Conservation (phyloP, 2,888 invertebrate species). For the Leptothorax acervorum region DNA sequence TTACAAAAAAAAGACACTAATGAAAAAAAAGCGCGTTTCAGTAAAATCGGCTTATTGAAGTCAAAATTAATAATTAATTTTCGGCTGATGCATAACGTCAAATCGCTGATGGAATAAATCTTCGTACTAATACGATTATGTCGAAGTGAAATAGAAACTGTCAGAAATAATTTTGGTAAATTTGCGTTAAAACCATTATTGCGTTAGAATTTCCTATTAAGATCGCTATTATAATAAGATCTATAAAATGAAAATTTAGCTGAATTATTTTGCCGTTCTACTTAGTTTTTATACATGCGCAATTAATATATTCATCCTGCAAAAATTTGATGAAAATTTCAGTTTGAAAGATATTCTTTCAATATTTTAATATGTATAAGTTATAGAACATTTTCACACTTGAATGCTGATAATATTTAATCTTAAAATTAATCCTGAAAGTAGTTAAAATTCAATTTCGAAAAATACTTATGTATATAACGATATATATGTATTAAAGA, state of each 20-base stretch:
- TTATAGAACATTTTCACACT: neutral
- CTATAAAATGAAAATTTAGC: neutral
- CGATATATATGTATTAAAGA: neutral
- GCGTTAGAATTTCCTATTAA: neutral
- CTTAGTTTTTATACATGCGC: neutral
- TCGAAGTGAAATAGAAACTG: neutral
- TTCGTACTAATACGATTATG: slow-evolving; percentile 15
- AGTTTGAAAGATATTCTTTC: neutral
- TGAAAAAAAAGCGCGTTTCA: neutral
- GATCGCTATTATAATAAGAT: neutral
- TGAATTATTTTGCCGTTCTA: neutral
- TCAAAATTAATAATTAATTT: slow-evolving; percentile 15
- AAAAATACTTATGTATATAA: neutral
- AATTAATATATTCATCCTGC: neutral
- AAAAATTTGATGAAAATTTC: neutral
- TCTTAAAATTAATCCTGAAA: neutral
- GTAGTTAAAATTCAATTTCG: neutral
- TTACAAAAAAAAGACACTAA: neutral
- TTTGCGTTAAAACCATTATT: neutral
- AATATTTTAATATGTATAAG: neutral
- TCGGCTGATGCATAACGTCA: neutral
- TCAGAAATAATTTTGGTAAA: slow-evolving; percentile 19
- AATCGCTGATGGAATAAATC: slow-evolving; percentile 5
- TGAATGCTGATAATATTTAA: neutral
- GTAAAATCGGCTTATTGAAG: neutral